A percentile compares a stretch with the other conserved stretches of the same genome.
Evolutionary conservation across 92 coral and sea anemone species (phyloP).

Genomic region (Paramuricea clavata): DNA sequence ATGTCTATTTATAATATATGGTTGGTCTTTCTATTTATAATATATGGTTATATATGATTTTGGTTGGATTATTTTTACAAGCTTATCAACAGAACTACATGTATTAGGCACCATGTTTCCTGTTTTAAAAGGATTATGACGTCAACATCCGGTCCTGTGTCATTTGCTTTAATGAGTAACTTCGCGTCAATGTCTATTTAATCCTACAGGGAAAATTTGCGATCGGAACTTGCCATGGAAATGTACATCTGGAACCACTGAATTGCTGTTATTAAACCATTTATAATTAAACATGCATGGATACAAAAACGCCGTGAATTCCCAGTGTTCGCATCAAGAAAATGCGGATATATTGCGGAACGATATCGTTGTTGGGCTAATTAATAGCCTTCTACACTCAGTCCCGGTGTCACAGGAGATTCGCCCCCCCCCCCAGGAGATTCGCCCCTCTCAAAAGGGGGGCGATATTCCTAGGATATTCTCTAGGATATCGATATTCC

Average conservation of each 20-base stretch:
- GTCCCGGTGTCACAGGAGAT: too few species aligned
- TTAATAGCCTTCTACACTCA: too few species aligned
- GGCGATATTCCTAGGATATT: too few species aligned
- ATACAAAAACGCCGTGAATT: not conserved
- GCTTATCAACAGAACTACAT: constrained; percentile 13
- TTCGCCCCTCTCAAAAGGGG: too few species aligned
- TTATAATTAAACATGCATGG: not conserved
- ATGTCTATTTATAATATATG: too few species aligned
- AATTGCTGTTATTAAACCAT: not conserved
- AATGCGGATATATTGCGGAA: not conserved
- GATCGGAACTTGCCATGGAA: too few species aligned
- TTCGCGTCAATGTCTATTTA: too few species aligned
- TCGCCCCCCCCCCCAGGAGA: too few species aligned
- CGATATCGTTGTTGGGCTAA: not conserved
- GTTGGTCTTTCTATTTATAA: too few species aligned
- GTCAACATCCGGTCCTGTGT: constrained; percentile 3
- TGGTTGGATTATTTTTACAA: constrained; percentile 15
- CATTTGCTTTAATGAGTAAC: not conserved
- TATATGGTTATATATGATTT: too few species aligned
- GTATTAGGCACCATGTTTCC: constrained; percentile 35
- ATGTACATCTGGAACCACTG: not conserved
- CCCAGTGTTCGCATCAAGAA: not conserved
- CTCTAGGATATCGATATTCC: too few species aligned
- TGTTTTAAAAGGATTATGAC: constrained; percentile 38
- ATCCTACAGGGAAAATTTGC: too few species aligned